These are phyloP conservation scores for Drosophila murphyi DNA, from an alignment of 1,140 invertebrate species.

Conservation along the genomic window DNA sequence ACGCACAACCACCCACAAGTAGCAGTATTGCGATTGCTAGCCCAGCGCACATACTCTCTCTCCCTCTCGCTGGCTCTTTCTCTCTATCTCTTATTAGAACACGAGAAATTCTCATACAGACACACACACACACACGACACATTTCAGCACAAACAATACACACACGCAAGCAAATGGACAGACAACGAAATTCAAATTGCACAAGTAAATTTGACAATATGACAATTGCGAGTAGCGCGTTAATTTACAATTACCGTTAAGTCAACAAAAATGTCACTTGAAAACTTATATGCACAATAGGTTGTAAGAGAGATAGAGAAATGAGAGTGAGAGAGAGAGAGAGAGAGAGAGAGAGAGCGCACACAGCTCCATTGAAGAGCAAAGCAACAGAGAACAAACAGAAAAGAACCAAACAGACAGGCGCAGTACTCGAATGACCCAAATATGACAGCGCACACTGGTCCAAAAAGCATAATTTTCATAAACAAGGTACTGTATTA, in stretches of 20 bases:
- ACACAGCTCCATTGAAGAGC: conserved; percentile 26
- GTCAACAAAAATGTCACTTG: conserved; percentile 44
- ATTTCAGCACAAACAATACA: conserved; percentile 56
- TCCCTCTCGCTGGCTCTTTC: conserved; percentile 5
- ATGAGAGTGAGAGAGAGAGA: background rate
- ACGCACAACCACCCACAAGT: conserved; percentile 38
- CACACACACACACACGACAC: conserved; percentile 30
- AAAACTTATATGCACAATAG: conserved; percentile 28
- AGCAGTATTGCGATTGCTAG: conserved; percentile 40
- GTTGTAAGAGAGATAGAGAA: conserved; percentile 8
- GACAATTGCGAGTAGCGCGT: conserved; percentile 55
- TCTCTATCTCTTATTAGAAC: conserved; percentile 33
- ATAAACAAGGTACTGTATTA: conserved; percentile 19
- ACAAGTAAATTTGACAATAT: conserved; percentile 60
- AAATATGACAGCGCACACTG: conserved; percentile 53
- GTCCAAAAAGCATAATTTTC: conserved; percentile 32
- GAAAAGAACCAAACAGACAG: conserved; percentile 47
- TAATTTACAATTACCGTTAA: conserved; percentile 55
- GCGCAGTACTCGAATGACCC: conserved; percentile 52
- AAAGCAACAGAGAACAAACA: conserved; percentile 43
- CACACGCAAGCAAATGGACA: conserved; percentile 17
- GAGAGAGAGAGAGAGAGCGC: conserved; percentile 11
- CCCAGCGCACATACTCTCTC: conserved; percentile 32
- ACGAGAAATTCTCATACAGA: conserved; percentile 42
- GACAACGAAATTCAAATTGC: conserved; percentile 37